Conservation (phyloP, 2,113 vertebrate species). For the Esox niger region DNA sequence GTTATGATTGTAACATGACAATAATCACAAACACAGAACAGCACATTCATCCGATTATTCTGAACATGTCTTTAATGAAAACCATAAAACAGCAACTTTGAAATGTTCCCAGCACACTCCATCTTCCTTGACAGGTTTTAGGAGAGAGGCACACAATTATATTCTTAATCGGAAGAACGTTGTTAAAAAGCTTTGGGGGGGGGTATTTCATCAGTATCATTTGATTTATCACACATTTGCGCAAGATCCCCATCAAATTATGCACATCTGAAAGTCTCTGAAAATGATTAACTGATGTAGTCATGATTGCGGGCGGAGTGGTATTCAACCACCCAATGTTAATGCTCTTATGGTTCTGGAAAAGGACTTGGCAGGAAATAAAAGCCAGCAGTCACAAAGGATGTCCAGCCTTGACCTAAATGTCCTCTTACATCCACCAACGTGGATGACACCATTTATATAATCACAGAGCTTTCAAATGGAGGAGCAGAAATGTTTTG, state of each 20-base stretch:
- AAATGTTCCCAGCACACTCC: slow-evolving; percentile 51
- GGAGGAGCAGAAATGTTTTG: slow-evolving; percentile 34
- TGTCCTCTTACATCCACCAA: too few species aligned
- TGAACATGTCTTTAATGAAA: slow-evolving; percentile 52
- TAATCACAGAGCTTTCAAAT: slow-evolving; percentile 49
- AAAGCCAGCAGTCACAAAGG: background rate
- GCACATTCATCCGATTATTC: slow-evolving; percentile 35
- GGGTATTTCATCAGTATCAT: too few species aligned
- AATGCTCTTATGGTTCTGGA: slow-evolving; percentile 29
- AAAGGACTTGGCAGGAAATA: slow-evolving; percentile 46
- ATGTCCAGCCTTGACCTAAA: too few species aligned
- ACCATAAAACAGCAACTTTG: slow-evolving; percentile 53
- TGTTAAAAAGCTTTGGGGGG: slow-evolving; percentile 7
- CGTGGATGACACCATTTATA: too few species aligned
- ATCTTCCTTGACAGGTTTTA: slow-evolving; percentile 55
- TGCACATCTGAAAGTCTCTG: background rate
- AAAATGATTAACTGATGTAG: background rate
- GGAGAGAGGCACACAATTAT: slow-evolving; percentile 44
- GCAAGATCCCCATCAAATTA: background rate
- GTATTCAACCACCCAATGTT: background rate
- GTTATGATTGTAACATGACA: slow-evolving; percentile 39
- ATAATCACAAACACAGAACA: slow-evolving; percentile 54
- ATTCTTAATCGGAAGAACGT: slow-evolving; percentile 46
- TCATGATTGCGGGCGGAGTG: background rate
- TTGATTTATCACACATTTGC: background rate